phyloP scores from a whole-genome alignment of 2,113 vertebrate species.

The Pimephales promelas region DNA sequence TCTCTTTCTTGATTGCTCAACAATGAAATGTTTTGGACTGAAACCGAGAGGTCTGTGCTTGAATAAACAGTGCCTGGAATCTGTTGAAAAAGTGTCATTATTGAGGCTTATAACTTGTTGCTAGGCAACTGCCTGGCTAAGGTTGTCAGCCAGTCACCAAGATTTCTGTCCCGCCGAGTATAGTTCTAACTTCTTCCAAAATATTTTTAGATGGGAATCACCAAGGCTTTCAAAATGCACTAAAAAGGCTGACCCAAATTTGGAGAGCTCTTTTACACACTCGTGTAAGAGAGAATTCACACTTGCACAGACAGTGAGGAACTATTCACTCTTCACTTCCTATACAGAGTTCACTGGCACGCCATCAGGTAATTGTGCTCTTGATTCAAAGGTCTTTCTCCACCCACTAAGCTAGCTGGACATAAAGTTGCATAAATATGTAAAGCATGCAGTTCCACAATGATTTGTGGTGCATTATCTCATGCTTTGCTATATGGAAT shows the following conservation, averaged over 20 bases:
- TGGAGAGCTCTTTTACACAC: background rate
- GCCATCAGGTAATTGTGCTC: background rate
- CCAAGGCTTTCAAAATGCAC: slow-evolving; percentile 18
- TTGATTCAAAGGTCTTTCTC: slow-evolving; percentile 3
- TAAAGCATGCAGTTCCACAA: background rate
- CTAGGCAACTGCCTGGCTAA: slow-evolving; percentile 59
- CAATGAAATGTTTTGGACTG: background rate
- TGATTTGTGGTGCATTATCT: background rate
- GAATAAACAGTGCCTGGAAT: slow-evolving; percentile 16
- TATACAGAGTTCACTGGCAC: background rate
- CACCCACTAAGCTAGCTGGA: too few species aligned
- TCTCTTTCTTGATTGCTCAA: slow-evolving; percentile 18
- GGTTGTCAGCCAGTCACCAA: slow-evolving; percentile 28
- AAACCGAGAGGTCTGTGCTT: slow-evolving; percentile 7
- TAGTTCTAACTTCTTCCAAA: slow-evolving; percentile 8
- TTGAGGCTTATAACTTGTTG: slow-evolving; percentile 51
- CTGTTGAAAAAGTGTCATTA: slow-evolving; percentile 42
- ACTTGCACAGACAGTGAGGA: slow-evolving; percentile 19
- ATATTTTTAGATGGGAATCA: slow-evolving; percentile 47
- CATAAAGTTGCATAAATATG: background rate
- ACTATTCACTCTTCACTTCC: slow-evolving; percentile 16
- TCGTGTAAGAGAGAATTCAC: background rate
- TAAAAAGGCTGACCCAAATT: background rate
- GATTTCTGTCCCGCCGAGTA: slow-evolving; percentile 12
- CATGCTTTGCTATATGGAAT: background rate